Percentiles rank a stretch among this genome's conserved stretches.
Conservation (phyloP, 2,888 invertebrate genomes). For the Sarcophaga carnaria region DNA sequence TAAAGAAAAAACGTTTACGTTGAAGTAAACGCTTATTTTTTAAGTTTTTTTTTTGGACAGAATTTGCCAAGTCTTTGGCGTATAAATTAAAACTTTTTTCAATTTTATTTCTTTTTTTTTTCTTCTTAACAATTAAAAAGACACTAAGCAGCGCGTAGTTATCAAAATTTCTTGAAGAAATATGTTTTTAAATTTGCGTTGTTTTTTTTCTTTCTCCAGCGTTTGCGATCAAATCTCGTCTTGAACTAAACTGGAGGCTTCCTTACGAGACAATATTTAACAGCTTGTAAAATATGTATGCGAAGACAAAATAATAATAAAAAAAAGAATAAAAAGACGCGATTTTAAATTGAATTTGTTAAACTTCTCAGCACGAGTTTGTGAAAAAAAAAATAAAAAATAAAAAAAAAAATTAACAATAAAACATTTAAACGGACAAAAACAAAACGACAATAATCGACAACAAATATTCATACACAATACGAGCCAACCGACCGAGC, state of each 20-base stretch:
- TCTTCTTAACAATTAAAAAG: neutral
- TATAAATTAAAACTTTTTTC: neutral
- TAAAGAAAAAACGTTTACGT: neutral
- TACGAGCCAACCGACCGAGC: neutral
- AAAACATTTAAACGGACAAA: slow-evolving; percentile 37
- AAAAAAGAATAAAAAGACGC: slow-evolving; percentile 9
- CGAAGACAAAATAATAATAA: neutral
- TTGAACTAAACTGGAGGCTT: slow-evolving; percentile 78
- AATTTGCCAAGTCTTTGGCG: neutral
- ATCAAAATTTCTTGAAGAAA: neutral
- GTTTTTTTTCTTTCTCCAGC: neutral
- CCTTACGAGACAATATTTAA: slow-evolving; percentile 79
- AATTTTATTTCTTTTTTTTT: neutral
- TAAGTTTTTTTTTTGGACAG: neutral
- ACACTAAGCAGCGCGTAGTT: neutral
- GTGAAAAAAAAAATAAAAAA: slow-evolving; percentile 7
- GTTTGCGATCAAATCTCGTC: slow-evolving; percentile 74
- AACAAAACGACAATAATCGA: slow-evolving; percentile 22
- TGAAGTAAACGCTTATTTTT: neutral
- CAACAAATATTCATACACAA: slow-evolving; percentile 35
- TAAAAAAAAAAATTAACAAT: neutral
- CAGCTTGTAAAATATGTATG: slow-evolving; percentile 64
- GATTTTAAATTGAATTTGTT: slow-evolving; percentile 53
- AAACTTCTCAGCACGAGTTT: slow-evolving; percentile 59
- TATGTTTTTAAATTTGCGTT: neutral